A percentile compares a stretch with the other conserved stretches of the same genome.
Evolutionary conservation across 2,888 invertebrate species (phyloP).

Genomic region (Prenolepis imparis): DNA sequence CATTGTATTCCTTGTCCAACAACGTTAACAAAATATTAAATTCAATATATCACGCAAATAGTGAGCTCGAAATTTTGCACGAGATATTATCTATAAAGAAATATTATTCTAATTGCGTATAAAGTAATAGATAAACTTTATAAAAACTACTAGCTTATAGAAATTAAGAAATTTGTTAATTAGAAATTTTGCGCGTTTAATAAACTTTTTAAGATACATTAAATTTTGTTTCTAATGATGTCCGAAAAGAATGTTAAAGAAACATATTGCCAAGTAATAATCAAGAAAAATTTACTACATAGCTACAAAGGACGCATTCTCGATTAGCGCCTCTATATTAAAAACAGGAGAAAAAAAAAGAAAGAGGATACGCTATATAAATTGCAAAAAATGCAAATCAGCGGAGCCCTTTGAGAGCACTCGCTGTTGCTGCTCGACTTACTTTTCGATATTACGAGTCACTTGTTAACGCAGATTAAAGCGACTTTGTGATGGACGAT

Average conservation of each 20-base stretch:
- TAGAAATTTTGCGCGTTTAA: not conserved
- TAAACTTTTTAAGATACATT: not conserved
- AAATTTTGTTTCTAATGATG: not conserved
- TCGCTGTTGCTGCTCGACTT: conserved; percentile 38
- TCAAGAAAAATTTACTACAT: conserved; percentile 2
- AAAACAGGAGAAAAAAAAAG: not conserved
- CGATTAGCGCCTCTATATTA: conserved; percentile 18
- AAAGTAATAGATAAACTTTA: conserved; percentile 10
- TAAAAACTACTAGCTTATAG: not conserved
- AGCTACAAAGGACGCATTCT: not conserved
- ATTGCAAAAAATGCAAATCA: conserved; percentile 36
- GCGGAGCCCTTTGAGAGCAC: conserved; percentile 20
- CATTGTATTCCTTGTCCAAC: conserved; percentile 6
- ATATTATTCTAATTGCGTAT: not conserved
- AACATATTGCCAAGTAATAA: not conserved
- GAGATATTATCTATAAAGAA: not conserved
- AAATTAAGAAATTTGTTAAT: conserved; percentile 5
- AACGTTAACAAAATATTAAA: not conserved
- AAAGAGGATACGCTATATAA: conserved; percentile 1
- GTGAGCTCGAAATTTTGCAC: not conserved
- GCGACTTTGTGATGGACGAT: conserved; percentile 37
- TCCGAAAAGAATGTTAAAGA: not conserved
- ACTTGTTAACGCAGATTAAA: conserved; percentile 55
- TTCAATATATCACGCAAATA: not conserved
- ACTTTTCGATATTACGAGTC: conserved; percentile 50